These are phyloP conservation scores for Leuciscus idus DNA, from an alignment of 2,113 vertebrate genomes.

Conservation along the genomic window DNA sequence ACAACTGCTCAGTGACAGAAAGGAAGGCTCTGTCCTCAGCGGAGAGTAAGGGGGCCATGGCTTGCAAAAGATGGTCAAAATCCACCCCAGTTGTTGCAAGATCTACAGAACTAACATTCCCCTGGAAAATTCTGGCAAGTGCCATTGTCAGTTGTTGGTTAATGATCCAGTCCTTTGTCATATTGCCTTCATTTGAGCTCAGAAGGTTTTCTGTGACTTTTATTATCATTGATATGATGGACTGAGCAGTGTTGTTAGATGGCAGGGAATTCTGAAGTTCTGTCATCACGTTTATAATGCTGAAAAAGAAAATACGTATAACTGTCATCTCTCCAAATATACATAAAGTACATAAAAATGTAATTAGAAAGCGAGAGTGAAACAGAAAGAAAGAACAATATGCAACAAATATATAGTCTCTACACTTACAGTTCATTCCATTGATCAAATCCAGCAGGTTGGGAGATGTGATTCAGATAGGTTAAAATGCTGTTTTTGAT, in stretches of 20 bases:
- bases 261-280: slow-evolving; percentile 65
- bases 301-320: slow-evolving; percentile 55
- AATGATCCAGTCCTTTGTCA: slow-evolving; percentile 64
- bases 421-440: slow-evolving; percentile 75
- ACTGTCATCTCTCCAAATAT: neutral
- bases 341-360: neutral
- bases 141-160: slow-evolving; percentile 58
- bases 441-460: slow-evolving; percentile 52
- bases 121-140: slow-evolving; percentile 63
- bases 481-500: slow-evolving; percentile 53
- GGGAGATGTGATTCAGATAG: slow-evolving; percentile 64
- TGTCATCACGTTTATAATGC: slow-evolving; percentile 69
- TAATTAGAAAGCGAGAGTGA: neutral
- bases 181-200: slow-evolving; percentile 63
- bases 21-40: slow-evolving; percentile 61
- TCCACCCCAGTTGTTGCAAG: slow-evolving; percentile 54
- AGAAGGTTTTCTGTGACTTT: slow-evolving; percentile 65
- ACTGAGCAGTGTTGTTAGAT: slow-evolving; percentile 57
- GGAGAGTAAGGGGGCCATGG: slow-evolving; percentile 49
- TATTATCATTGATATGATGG: slow-evolving; percentile 62
- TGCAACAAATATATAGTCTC: neutral
- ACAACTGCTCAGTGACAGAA: slow-evolving; percentile 55
- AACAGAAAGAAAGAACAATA: neutral
- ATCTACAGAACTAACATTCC: slow-evolving; percentile 58
- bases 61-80: slow-evolving; percentile 63